Evolutionary conservation across 2,113 vertebrate species (phyloP).

Genomic region (Melanerpes formicivorus): DNA sequence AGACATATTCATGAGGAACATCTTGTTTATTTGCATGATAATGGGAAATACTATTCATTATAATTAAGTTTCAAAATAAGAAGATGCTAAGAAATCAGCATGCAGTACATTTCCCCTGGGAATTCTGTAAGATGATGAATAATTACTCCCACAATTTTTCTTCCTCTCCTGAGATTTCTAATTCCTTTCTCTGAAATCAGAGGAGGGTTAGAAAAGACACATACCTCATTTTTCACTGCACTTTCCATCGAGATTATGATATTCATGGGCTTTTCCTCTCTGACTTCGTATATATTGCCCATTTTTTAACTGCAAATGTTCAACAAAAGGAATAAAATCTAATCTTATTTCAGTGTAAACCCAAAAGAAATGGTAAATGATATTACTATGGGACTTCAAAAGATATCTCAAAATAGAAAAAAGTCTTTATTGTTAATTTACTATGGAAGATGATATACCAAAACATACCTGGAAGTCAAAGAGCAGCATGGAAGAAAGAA

Average conservation of each 20-base stretch:
- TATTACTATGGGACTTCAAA: not conserved
- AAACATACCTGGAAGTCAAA: not conserved
- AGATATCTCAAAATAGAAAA: not conserved
- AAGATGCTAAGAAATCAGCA: constrained; percentile 7
- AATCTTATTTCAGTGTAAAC: not conserved
- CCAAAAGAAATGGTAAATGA: not conserved
- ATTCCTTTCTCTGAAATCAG: constrained; percentile 5
- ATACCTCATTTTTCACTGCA: not conserved
- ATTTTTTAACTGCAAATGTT: not conserved
- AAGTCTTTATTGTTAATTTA: not conserved
- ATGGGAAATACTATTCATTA: not conserved
- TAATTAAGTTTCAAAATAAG: not conserved
- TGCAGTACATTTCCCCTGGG: not conserved
- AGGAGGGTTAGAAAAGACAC: not conserved
- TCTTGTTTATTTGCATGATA: constrained; percentile 24
- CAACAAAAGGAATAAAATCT: not conserved
- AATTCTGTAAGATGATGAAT: constrained; percentile 10
- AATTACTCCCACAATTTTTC: constrained; percentile 1
- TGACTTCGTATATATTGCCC: not conserved
- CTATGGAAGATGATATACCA: not conserved
- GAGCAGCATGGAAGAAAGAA: not conserved
- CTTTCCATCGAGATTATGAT: not conserved
- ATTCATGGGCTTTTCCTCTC: not conserved
- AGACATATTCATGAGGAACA: not conserved
- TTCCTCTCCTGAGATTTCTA: not conserved